phyloP scores from a whole-genome alignment of 2,888 invertebrate species.

The Baccha elongata region DNA sequence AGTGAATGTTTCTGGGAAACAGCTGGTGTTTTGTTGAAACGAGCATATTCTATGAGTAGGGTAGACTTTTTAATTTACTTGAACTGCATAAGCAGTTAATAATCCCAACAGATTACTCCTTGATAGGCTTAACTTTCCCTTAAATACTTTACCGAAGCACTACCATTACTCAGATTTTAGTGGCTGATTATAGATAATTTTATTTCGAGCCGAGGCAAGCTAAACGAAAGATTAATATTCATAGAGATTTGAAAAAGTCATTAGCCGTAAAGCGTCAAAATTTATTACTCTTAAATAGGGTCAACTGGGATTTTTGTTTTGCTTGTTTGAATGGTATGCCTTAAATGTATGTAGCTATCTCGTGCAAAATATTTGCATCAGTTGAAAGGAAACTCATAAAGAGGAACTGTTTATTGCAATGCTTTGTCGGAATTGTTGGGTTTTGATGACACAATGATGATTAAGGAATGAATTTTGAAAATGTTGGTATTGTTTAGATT shows the following conservation, averaged over 20 bases:
- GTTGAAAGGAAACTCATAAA: background rate
- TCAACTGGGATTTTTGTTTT: conserved; percentile 2
- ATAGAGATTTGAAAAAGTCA: conserved; percentile 21
- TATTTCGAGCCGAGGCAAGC: background rate
- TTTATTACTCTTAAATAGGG: conserved; percentile 41
- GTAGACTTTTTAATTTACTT: conserved; percentile 6
- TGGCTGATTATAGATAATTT: conserved; percentile 59
- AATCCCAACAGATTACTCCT: conserved; percentile 51
- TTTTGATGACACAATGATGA: background rate
- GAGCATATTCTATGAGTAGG: conserved; percentile 8
- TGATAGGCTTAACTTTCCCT: conserved; percentile 44
- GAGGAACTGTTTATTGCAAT: background rate
- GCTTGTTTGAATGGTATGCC: background rate
- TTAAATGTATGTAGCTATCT: background rate
- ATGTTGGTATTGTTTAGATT: too few relatives aligned
- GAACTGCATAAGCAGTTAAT: conserved; percentile 55
- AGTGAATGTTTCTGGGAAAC: conserved; percentile 11
- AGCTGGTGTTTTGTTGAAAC: conserved; percentile 51
- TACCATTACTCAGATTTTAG: conserved; percentile 48
- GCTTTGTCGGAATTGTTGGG: background rate
- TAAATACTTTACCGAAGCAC: conserved; percentile 32
- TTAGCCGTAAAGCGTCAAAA: conserved; percentile 37
- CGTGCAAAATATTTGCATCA: background rate
- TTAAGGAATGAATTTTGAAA: too few relatives aligned
- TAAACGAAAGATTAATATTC: conserved; percentile 44